Evolutionary conservation across 2,797 vertebrate genomes (phyloP), one percentile per base, ranked within the genome.

Genomic region (Catostomus latipinnis): DNA sequence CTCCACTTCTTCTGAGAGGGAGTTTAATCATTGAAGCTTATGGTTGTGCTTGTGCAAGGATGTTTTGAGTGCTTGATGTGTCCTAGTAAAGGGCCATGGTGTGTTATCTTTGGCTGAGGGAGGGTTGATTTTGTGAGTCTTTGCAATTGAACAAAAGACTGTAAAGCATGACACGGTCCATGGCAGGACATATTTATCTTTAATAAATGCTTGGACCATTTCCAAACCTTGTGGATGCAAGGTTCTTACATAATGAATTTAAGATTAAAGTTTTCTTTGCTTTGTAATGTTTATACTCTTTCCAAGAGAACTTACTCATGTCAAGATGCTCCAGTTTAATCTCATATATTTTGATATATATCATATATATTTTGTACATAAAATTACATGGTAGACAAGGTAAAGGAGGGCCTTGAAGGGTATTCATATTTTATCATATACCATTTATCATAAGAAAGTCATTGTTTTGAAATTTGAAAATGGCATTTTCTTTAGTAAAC

Each of bases 1-100:
- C 78, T 83, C 67, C 34, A 62, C 18, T 81, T 69, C 65, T 81
- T 83, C 80, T 78, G 60, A 77, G 76, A 73, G 82, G 76, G 63
- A 78, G 74, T 72, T 78, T 45, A 50, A 71, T 70, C 81, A 83
- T 85, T 85, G 75, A 85, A 83, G 81, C 71, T 69, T 56, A 83
- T 22, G 14, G 60, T 78, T 78, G 67, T 83, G 67, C 81, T 85
- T 83, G 81, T 61, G 62, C 77, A 81, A 74, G 84, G 61, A 83
- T 83, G 84, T 81, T 81, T 81, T 78, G 70, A 81, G 65, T 85
- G 78, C 66, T 70, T 73, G 60, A 62, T 82, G 80, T 58, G 63
- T 78, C 73, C 68, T 80, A 4, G 58, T 52, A 48, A 67, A 76
- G 56, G 56, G 50, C 60, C 18, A 6, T 74, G 6, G n/a, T 73